Evolutionary conservation across 2,888 invertebrate genomes (phyloP), one percentile per base, ranked within the genome.

Genomic region (Hirtodrosophila duncani): DNA sequence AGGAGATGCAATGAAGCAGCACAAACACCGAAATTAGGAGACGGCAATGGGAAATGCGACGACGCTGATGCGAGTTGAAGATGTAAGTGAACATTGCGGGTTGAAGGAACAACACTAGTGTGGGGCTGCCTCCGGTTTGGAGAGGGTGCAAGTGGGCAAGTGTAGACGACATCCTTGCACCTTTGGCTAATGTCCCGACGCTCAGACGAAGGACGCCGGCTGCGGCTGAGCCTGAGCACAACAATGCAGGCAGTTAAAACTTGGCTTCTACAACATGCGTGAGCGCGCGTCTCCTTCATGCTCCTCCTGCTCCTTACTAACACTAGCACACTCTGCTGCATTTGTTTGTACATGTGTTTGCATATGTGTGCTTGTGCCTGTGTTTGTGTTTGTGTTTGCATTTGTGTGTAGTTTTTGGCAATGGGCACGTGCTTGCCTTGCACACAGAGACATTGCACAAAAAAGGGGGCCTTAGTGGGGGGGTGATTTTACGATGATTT

Each of bases 21-120:
- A 67, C 77, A 75, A 75, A 74, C 71, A 67, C 58, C 45, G 31
- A 75, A 70, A 79, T 67, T 71, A 79, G 71, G 66, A 59, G 63
- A 65, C 37, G 38, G 24, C 62, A 21, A 44, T 24, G n/a, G n/a
- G n/a, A n/a, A n/a, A n/a, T n/a, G n/a, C n/a, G n/a, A n/a, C n/a
- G n/a, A n/a, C n/a, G n/a, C n/a, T n/a, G n/a, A n/a, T n/a, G n/a
- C n/a, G n/a, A n/a, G n/a, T n/a, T n/a, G n/a, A n/a, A n/a, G n/a
- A n/a, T n/a, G n/a, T n/a, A n/a, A n/a, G n/a, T n/a, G n/a, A n/a
- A n/a, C n/a, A n/a, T n/a, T n/a, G n/a, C n/a, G n/a, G n/a, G n/a
- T n/a, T n/a, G n/a, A n/a, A n/a, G n/a, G n/a, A n/a, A n/a, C n/a
- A n/a, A n/a, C n/a, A n/a, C n/a, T n/a, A n/a, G n/a, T n/a, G n/a